Conservation (phyloP, 2,797 vertebrate genomes). For the Melanotaenia nigrans region DNA sequence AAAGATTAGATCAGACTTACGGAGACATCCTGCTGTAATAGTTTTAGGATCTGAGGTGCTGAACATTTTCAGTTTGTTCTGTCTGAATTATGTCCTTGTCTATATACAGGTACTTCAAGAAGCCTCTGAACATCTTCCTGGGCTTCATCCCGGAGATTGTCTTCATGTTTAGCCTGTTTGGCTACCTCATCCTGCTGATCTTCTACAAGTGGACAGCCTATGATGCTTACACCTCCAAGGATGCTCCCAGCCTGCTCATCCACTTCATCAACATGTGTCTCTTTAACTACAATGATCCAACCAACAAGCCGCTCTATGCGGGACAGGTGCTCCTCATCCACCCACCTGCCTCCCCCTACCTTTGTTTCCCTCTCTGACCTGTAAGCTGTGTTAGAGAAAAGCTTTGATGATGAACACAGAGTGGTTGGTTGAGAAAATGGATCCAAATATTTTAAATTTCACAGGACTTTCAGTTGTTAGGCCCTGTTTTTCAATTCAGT, state of each 20-base stretch:
- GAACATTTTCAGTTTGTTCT: background rate
- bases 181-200: slow-evolving; percentile 94
- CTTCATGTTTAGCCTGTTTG: slow-evolving; percentile 94
- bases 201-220: slow-evolving; percentile 98
- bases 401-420: background rate
- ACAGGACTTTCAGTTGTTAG: background rate
- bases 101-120: slow-evolving; percentile 92
- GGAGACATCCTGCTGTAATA: too few species aligned
- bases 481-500: background rate
- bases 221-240: slow-evolving; percentile 87
- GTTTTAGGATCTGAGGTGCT: too few species aligned
- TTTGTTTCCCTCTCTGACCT: background rate
- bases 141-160: slow-evolving; percentile 97
- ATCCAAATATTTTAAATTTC: background rate
- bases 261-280: slow-evolving; percentile 99
- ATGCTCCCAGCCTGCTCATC: slow-evolving; percentile 95
- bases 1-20: too few species aligned
- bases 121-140: slow-evolving; percentile 95
- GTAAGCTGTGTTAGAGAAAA: background rate
- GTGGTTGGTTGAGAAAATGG: background rate
- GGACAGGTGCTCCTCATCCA: slow-evolving; percentile 88
- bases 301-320: slow-evolving; percentile 88
- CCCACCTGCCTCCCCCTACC: slow-evolving; percentile 22
- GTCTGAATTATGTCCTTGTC: background rate
- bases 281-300: slow-evolving; percentile 91